These are phyloP conservation scores for Drosophila kikkawai DNA, from an alignment of 1,140 invertebrate genomes.

Conservation along the genomic window DNA sequence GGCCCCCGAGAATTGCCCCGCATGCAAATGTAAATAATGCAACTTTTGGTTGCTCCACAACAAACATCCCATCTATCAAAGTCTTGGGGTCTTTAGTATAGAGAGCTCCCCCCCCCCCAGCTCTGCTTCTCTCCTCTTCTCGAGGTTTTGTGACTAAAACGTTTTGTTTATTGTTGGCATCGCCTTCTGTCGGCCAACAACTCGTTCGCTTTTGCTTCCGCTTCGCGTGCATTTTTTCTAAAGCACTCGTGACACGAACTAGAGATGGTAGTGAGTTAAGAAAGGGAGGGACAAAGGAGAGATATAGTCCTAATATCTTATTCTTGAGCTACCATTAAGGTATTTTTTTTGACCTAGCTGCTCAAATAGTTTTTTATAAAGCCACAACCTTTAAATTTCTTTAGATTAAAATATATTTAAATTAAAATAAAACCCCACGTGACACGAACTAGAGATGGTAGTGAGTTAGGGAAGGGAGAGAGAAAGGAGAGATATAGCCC, in stretches of 20 bases:
- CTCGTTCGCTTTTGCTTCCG: conserved; percentile 2
- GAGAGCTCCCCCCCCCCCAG: not conserved
- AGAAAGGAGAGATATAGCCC: no score
- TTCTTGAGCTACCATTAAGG: not conserved
- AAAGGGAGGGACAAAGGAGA: not conserved
- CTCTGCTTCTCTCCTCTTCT: not conserved
- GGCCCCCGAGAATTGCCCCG: conserved; percentile 25
- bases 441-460: not conserved
- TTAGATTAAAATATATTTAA: no score
- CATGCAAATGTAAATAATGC: conserved; percentile 50
- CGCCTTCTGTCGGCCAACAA: conserved; percentile 37
- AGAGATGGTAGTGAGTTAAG: not conserved
- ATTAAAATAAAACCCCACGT: not conserved
- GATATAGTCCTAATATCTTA: no score
- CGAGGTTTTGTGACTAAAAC: conserved; percentile 16
- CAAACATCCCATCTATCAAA: conserved; percentile 40
- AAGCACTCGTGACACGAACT: not conserved
- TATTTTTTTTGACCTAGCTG: no score
- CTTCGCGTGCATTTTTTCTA: not conserved
- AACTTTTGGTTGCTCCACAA: conserved; percentile 36
- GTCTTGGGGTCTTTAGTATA: conserved; percentile 22
- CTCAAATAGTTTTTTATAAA: no score
- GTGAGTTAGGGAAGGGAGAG: not conserved
- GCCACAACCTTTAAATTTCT: no score
- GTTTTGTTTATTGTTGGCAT: conserved; percentile 43